These are phyloP conservation scores for Heliconius hortense DNA, from an alignment of 2,888 invertebrate genomes.

Conservation along the genomic window DNA sequence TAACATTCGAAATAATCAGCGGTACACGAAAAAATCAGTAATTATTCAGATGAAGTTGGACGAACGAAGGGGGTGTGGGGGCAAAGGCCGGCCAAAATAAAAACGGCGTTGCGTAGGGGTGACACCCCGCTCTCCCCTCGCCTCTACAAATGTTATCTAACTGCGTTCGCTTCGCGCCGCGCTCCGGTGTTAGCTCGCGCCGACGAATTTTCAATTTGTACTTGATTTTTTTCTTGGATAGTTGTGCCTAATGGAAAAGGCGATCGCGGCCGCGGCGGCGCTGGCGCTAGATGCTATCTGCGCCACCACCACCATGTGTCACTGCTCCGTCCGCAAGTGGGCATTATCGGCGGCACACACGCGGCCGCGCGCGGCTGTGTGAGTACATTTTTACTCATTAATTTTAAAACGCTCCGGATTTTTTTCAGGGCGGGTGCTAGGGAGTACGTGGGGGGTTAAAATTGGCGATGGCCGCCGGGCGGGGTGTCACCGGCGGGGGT, in stretches of 20 bases:
- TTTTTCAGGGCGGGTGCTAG: conserved; percentile 81
- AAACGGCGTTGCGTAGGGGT: conserved; percentile 82
- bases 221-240: conserved; percentile 74
- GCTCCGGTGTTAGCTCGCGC: conserved; percentile 70
- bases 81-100: conserved; percentile 81
- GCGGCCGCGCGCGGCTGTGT: conserved; percentile 73
- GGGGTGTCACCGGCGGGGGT: conserved; percentile 82
- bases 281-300: conserved; percentile 46
- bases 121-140: conserved; percentile 67
- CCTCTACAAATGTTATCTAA: conserved; percentile 81
- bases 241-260: conserved; percentile 70
- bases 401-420: conserved; percentile 83
- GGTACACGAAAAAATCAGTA: conserved; percentile 82
- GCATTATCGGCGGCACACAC: conserved; percentile 74
- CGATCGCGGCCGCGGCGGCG: conserved; percentile 42
- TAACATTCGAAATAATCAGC: conserved; percentile 82
- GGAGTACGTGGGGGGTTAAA: conserved; percentile 74
- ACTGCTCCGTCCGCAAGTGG: conserved; percentile 58
- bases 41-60: conserved; percentile 83
- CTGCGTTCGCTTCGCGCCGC: conserved; percentile 75
- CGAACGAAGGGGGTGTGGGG: conserved; percentile 79
- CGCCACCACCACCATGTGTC: conserved; percentile 49
- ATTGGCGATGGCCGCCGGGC: conserved; percentile 81
- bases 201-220: conserved; percentile 78
- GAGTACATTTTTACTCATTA: conserved; percentile 83